Evolutionary conservation across 2,113 vertebrate species (phyloP).

Genomic region (Megaceryle maxima): DNA sequence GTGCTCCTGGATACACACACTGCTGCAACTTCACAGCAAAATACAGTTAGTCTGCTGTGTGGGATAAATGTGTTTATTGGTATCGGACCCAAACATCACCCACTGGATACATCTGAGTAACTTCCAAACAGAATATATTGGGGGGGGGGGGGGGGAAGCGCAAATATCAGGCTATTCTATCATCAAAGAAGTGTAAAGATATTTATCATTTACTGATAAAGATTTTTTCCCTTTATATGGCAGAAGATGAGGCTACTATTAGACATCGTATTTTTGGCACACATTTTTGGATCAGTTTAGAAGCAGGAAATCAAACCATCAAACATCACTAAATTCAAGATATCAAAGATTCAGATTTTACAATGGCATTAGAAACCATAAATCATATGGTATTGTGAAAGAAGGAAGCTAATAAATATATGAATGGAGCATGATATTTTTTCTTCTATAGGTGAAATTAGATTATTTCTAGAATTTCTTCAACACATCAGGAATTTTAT

Average conservation of each 20-base stretch:
- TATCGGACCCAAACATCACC: neutral
- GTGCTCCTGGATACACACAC: neutral
- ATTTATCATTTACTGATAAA: neutral
- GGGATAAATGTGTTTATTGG: neutral
- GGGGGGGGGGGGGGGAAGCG: too few species aligned
- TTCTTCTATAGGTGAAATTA: neutral
- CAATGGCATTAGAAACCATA: neutral
- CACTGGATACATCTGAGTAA: neutral
- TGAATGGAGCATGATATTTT: neutral
- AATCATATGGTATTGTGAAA: slow-evolving; percentile 28
- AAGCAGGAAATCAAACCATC: slow-evolving; percentile 38
- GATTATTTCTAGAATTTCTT: neutral
- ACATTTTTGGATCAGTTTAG: slow-evolving; percentile 22
- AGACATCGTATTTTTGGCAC: neutral
- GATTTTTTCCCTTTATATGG: neutral
- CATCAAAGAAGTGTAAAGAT: slow-evolving; percentile 1
- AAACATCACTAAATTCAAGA: neutral
- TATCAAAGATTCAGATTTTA: neutral
- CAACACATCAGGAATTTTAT: neutral
- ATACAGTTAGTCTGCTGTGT: neutral
- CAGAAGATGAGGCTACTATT: neutral
- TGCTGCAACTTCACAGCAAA: neutral
- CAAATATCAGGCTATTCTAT: neutral
- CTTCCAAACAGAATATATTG: neutral
- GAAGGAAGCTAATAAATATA: neutral